Base-by-base conservation (phyloP, 1,140 invertebrate species). In the Adelges cooleyi region DNA sequence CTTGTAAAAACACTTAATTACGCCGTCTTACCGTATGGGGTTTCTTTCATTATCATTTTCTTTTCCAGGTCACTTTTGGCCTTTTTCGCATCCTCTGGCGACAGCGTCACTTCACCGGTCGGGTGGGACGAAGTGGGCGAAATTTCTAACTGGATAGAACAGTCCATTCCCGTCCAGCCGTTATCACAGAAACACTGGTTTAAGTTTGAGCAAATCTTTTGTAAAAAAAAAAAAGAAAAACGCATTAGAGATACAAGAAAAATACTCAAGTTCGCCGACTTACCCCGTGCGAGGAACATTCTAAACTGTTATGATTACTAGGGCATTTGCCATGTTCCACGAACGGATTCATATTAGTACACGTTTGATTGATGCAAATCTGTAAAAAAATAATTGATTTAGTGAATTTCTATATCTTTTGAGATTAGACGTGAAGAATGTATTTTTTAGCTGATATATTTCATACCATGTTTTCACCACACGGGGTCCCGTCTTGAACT, bases 261-360 rank as follows among this genome's bases (percentile, higher is more conserved):
- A 6, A 10, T 20, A 25, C 4, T 53, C 4, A 9, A 59, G 25
- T 23, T 13, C 51, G n/a, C n/a, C 66, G 62, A 81, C 86, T 84
- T 80, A 93, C 90, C 75, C 94, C 95, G 78, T 92, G 85, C 46
- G 89, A 89, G 48, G 93, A 97, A 77, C 95, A 98, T 73, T 94
- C 88, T 68, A 85, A 77, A 71, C 87, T 86, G 70, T 88, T 82
- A 74, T 89, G 86, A 75, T 93, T 94, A 66, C 83, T 88, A 46
- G 91, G 91, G 77, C 93, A 97, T 73, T 86, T 86, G 65, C 83
- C 86, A 74, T 86, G 84, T n/a, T 20, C 18, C 40, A 90, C 83
- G 75, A 85, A 84, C 10, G 86, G 85, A 75, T 86, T 89, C 65
- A 91, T 81, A 72, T 82, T 89, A 36, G 84, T 82, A 76, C 92